Evolutionary conservation across 2,888 invertebrate genomes (phyloP).

Genomic region (Sphaerophoria taeniata): DNA sequence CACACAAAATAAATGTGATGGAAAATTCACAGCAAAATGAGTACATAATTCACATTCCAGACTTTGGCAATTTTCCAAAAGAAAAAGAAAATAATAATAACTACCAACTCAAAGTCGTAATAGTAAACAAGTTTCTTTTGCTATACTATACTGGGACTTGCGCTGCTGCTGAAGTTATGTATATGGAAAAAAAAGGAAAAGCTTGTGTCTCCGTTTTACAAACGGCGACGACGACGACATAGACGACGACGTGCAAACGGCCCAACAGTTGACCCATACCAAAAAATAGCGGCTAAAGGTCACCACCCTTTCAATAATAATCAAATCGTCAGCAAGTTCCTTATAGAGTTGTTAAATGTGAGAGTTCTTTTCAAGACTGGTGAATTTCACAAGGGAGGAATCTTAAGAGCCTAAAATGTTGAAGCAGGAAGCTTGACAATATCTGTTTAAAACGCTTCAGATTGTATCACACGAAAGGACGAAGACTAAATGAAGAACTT

Average conservation of each 20-base stretch:
- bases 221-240: slow-evolving; percentile 27
- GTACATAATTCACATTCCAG: slow-evolving; percentile 74
- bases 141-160: no score
- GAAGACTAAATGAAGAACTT: no score
- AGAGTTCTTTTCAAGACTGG: neutral
- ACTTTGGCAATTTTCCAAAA: slow-evolving; percentile 69
- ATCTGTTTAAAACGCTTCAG: no score
- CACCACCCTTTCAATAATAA: slow-evolving; percentile 73
- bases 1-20: slow-evolving; percentile 70
- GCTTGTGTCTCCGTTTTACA: slow-evolving; percentile 20
- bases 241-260: slow-evolving; percentile 65
- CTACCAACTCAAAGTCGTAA: slow-evolving; percentile 57
- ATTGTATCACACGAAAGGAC: no score
- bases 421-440: no score
- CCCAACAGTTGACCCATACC: slow-evolving; percentile 67
- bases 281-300: slow-evolving; percentile 65
- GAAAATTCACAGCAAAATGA: slow-evolving; percentile 73
- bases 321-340: slow-evolving; percentile 69
- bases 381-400: slow-evolving; percentile 23
- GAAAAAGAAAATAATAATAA: slow-evolving; percentile 19
- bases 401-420: no score
- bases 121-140: slow-evolving; percentile 63
- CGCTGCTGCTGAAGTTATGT: neutral
- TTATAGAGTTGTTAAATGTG: slow-evolving; percentile 17
- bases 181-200: slow-evolving; percentile 17